A percentile compares a stretch with the other conserved stretches of the same genome.
Evolutionary conservation across 2,888 invertebrate species (phyloP).

Genomic region (Sthenelais limicola): DNA sequence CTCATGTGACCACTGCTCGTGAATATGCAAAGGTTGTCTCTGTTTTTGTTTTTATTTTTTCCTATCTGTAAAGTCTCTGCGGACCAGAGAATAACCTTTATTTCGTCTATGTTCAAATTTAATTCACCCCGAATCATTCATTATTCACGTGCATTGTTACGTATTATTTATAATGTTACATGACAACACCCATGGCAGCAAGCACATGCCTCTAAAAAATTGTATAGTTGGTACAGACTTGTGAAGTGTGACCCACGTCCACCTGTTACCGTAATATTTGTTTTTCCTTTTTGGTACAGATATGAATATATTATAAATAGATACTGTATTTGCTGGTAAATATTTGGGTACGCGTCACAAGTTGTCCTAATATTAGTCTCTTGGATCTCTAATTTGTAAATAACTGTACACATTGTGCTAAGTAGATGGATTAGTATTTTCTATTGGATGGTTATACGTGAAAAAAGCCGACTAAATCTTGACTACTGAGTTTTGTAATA

Average conservation of each 20-base stretch:
- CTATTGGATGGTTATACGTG: constrained; percentile 33
- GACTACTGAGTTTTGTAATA: constrained; percentile 39
- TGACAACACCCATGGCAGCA: constrained; percentile 37
- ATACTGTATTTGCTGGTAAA: constrained; percentile 27
- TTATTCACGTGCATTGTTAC: constrained; percentile 12
- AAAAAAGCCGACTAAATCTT: constrained; percentile 23
- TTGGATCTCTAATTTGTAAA: constrained; percentile 37
- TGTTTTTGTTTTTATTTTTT: background rate
- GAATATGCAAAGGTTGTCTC: constrained; percentile 22
- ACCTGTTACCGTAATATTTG: too few species aligned
- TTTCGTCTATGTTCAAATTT: constrained; percentile 15
- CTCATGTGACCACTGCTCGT: background rate
- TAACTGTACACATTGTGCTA: constrained; percentile 34
- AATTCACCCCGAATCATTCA: too few species aligned
- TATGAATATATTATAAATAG: constrained; percentile 33
- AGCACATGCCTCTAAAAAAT: constrained; percentile 4
- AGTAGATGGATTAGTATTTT: constrained; percentile 14
- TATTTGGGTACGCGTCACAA: constrained; percentile 30
- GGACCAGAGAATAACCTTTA: constrained; percentile 28
- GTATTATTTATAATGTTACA: constrained; percentile 26
- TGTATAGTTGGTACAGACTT: too few species aligned
- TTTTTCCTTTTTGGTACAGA: too few species aligned
- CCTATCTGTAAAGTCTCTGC: background rate
- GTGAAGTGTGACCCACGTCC: too few species aligned
- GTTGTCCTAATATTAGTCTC: constrained; percentile 32